phyloP scores from a whole-genome alignment of 2,888 invertebrate species.

The Torymus texanus region DNA sequence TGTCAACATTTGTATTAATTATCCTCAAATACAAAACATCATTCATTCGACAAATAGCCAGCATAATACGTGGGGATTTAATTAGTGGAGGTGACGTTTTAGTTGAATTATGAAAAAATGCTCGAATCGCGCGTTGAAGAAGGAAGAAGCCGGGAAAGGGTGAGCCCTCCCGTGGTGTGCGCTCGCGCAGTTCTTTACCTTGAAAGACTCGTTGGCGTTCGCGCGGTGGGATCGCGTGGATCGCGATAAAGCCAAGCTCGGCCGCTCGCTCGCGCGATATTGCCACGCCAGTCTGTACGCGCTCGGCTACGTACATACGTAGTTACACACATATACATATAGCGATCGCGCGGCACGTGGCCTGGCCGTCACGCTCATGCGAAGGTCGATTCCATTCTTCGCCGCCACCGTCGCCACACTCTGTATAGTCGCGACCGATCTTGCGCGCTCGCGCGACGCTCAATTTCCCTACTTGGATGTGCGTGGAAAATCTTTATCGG shows the following conservation, averaged over 20 bases:
- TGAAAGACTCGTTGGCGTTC: slow-evolving; percentile 35
- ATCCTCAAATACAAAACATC: too few species aligned
- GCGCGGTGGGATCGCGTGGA: slow-evolving; percentile 52
- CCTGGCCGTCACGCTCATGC: slow-evolving; percentile 50
- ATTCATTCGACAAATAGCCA: too few species aligned
- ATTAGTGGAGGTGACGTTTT: too few species aligned
- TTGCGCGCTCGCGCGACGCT: slow-evolving; percentile 44
- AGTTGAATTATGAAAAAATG: too few species aligned
- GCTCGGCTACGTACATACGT: neutral
- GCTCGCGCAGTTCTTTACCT: slow-evolving; percentile 46
- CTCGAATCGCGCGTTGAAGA: too few species aligned
- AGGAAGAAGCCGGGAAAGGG: too few species aligned
- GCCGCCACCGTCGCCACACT: neutral
- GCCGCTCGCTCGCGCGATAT: slow-evolving; percentile 32
- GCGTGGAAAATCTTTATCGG: slow-evolving; percentile 55
- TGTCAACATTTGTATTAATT: too few species aligned
- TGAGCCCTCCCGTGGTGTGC: too few species aligned
- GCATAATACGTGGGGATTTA: too few species aligned
- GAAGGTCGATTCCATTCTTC: slow-evolving; percentile 57
- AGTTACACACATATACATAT: slow-evolving; percentile 37
- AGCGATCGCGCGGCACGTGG: slow-evolving; percentile 54
- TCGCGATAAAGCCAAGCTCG: slow-evolving; percentile 45
- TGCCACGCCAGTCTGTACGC: slow-evolving; percentile 22
- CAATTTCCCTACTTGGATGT: slow-evolving; percentile 52
- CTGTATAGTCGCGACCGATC: slow-evolving; percentile 22